Conservation (phyloP, 92 coral and sea anemone genomes). For the Parazoanthus darwini region DNA sequence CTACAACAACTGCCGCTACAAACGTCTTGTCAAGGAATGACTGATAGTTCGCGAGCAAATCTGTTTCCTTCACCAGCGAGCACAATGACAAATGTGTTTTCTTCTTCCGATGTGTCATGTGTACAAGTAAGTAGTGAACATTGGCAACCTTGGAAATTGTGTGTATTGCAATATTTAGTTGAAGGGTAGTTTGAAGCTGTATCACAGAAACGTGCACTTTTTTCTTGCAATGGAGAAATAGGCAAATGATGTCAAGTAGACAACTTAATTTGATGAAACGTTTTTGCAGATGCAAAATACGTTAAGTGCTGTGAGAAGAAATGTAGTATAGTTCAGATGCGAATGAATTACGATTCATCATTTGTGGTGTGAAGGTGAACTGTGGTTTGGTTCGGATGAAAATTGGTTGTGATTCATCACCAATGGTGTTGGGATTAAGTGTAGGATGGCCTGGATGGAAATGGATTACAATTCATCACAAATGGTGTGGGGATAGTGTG, state of each 20-base stretch:
- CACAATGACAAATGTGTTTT: constrained; percentile 17
- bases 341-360: not conserved
- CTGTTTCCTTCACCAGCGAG: constrained; percentile 19
- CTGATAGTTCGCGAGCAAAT: constrained; percentile 4
- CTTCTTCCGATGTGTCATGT: constrained; percentile 6
- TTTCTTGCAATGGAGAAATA: too few relatives aligned
- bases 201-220: not conserved
- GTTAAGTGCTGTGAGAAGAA: too few relatives aligned
- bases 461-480: too few relatives aligned
- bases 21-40: constrained; percentile 12
- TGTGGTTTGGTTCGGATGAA: not conserved
- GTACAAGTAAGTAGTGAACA: not conserved
- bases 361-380: not conserved
- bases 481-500: too few relatives aligned
- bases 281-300: not conserved
- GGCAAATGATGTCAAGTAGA: not conserved
- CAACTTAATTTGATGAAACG: not conserved
- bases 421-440: not conserved
- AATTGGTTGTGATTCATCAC: not conserved
- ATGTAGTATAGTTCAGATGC: too few relatives aligned
- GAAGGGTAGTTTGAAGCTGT: not conserved
- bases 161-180: not conserved
- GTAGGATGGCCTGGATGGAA: too few relatives aligned
- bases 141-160: not conserved
- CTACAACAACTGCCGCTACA: constrained; percentile 22